A percentile compares a stretch with the other conserved stretches of the same genome.
Conservation (phyloP, 2,888 invertebrate genomes). For the Sinhomidia bicolor region DNA sequence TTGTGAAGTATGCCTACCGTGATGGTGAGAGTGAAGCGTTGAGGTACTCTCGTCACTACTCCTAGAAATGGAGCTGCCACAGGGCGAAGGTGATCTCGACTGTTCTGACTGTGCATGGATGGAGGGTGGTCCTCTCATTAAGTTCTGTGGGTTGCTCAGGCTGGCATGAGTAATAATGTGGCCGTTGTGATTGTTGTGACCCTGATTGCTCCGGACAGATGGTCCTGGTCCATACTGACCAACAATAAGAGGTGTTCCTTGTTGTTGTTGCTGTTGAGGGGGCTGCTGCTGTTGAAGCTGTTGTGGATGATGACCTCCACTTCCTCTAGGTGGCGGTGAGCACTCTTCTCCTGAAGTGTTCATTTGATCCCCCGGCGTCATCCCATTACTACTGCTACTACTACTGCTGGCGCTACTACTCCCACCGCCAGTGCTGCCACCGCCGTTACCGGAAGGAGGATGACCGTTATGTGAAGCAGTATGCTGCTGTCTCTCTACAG, state of each 20-base stretch:
- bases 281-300: conserved; percentile 10
- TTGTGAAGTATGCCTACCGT: too few relatives aligned
- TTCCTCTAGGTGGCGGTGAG: conserved; percentile 54
- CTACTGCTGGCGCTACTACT: conserved; percentile 26
- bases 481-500: conserved; percentile 85
- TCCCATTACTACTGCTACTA: background rate
- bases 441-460: conserved; percentile 19
- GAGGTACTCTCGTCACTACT: conserved; percentile 70
- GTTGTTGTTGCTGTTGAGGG: conserved; percentile 15
- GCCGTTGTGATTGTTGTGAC: conserved; percentile 82
- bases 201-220: conserved; percentile 84
- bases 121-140: conserved; percentile 87
- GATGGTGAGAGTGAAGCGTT: conserved; percentile 59
- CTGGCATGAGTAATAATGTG: conserved; percentile 33
- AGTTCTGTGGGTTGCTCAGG: conserved; percentile 38
- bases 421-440: background rate
- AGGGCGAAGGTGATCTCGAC: conserved; percentile 78
- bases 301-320: conserved; percentile 14
- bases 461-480: background rate
- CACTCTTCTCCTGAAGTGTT: conserved; percentile 63
- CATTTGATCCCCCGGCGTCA: conserved; percentile 22
- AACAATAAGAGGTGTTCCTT: background rate
- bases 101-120: conserved; percentile 63
- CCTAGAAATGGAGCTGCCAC: conserved; percentile 73
- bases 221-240: conserved; percentile 81